Base-by-base conservation (phyloP, 1,140 invertebrate genomes). In the Trachymyrmex cornetzi region DNA sequence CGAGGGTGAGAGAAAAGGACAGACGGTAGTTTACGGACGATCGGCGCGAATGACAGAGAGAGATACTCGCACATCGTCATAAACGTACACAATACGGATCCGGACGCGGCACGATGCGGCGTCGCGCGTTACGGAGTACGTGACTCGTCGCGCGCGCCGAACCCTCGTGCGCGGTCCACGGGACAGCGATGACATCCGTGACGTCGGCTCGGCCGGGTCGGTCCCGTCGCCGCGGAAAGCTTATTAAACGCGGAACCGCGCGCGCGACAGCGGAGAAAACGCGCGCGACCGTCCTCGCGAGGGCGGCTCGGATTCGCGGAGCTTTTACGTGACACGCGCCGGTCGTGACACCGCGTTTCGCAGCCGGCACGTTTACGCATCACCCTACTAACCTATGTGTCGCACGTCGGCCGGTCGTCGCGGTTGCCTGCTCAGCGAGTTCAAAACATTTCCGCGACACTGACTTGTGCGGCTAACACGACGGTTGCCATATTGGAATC, bases 401-500 rank as follows among this genome's bases (percentile, higher is more conserved):
- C 87, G 84, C 84, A 90, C 81, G 92, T 90, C 89, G 80, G 90
- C 88, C 91, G 88, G 85, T 91, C 63, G 87, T 90, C 91, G 87
- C 92, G 81, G 86, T 87, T 88, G 92, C 53, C 85, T 87, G 91
- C 59, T 86, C 77, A 74, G 82, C 88, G 86, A 89, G 86, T 93
- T 93, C 91, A 93, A 92, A 93, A 91, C 91, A 92, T 92, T 82
- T 89, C 91, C 90, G 92, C 90, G 89, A 91, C 86, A 93, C 91
- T 90, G 77, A 89, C 90, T 92, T 85, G 87, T 92, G 89, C 91
- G 87, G 90, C 92, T 91, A 87, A 89, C 85, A 91, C 86, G 89
- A 88, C 88, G 90, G 92, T 86, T 91, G 92, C 92, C 92, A 93
- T 93, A 93, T 93, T 93, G 92, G 85, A 92, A 91, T 91, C 87